These are phyloP conservation scores for Lepidothrix coronata DNA, from an alignment of 2,113 vertebrate genomes.

Conservation along the genomic window DNA sequence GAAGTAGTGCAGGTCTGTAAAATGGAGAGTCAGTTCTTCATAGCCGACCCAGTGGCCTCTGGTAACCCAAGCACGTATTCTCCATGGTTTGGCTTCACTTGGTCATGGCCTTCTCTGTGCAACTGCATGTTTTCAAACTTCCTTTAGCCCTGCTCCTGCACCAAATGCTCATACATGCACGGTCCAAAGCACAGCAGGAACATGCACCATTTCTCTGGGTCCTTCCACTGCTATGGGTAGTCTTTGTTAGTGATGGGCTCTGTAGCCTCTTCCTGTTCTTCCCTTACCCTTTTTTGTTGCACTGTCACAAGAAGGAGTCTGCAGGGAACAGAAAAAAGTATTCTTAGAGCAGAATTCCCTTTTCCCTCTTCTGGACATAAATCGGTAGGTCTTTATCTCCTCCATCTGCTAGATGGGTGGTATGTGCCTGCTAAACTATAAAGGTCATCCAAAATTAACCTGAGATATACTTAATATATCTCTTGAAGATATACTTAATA, in stretches of 20 bases:
- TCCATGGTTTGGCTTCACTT: background rate
- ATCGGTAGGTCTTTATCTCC: background rate
- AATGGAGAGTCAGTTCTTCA: background rate
- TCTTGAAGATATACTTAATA: background rate
- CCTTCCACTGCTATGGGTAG: background rate
- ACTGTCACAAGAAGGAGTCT: background rate
- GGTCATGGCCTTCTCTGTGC: background rate
- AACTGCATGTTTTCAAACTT: background rate
- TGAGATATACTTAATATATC: background rate
- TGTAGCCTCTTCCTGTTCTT: background rate
- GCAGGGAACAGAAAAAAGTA: background rate
- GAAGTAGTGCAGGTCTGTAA: background rate
- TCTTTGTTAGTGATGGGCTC: background rate
- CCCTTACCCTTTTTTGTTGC: background rate
- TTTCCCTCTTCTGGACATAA: background rate
- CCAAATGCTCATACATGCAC: background rate
- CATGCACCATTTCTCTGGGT: background rate
- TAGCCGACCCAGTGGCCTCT: background rate
- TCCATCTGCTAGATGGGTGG: background rate
- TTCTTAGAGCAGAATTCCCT: background rate
- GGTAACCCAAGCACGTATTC: accelerated
- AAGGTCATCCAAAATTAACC: background rate
- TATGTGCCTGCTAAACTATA: background rate
- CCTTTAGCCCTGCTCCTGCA: background rate
- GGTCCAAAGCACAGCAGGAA: background rate